Percentiles rank a stretch among this genome's conserved stretches.
phyloP scores from a whole-genome alignment of 1,140 invertebrate species.

The Anthonomus grandis region DNA sequence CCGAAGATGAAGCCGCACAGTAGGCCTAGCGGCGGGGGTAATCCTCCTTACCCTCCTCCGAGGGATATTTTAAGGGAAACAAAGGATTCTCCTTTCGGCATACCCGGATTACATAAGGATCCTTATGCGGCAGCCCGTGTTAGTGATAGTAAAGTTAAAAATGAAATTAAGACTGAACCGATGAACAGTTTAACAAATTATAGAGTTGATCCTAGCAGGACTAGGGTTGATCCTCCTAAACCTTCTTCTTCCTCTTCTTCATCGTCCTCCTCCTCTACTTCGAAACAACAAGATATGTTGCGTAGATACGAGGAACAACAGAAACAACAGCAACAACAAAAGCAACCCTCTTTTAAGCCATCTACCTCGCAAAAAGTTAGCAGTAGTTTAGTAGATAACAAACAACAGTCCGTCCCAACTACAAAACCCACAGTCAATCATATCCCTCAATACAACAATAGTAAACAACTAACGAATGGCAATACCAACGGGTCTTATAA shows the following conservation, averaged over 20 bases:
- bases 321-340: conserved; percentile 33
- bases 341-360: conserved; percentile 32
- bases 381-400: conserved; percentile 37
- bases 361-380: conserved; percentile 46
- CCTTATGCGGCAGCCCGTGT: conserved; percentile 21
- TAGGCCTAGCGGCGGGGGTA: conserved; percentile 26
- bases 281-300: conserved; percentile 34
- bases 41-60: conserved; percentile 12
- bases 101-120: conserved; percentile 28
- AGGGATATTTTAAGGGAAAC: conserved; percentile 37
- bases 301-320: conserved; percentile 34
- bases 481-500: conserved; percentile 29
- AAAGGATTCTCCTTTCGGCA: conserved; percentile 35
- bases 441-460: too few species aligned
- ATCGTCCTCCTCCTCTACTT: too few species aligned
- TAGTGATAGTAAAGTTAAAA: conserved; percentile 35
- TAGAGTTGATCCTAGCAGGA: conserved; percentile 22
- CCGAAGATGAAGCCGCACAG: conserved; percentile 40
- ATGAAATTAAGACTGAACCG: conserved; percentile 33
- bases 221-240: conserved; percentile 32
- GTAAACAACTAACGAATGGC: too few species aligned
- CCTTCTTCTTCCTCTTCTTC: too few species aligned
- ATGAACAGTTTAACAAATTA: conserved; percentile 34
- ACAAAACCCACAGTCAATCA: conserved; percentile 11
- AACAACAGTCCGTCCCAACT: conserved; percentile 47